These are phyloP conservation scores for Cerastoderma edule DNA, from an alignment of 2,888 invertebrate genomes.

Conservation along the genomic window DNA sequence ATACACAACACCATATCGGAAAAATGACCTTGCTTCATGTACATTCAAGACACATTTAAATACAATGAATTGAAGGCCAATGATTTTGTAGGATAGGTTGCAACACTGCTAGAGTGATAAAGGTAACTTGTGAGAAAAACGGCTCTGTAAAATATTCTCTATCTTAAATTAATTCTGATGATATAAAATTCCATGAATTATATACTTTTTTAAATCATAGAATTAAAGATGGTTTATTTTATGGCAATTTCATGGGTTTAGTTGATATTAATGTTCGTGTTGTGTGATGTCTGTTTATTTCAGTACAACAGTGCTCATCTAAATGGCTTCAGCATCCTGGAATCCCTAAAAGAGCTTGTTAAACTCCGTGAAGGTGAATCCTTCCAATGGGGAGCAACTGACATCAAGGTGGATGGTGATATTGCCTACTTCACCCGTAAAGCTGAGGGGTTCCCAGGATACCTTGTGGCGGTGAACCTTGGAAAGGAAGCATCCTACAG, in stretches of 20 bases:
- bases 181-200: background rate
- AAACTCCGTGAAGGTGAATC: conserved; percentile 76
- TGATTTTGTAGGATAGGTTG: too few species aligned
- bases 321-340: conserved; percentile 61
- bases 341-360: conserved; percentile 70
- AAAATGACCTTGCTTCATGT: too few species aligned
- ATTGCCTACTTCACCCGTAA: conserved; percentile 77
- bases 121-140: too few species aligned
- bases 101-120: too few species aligned
- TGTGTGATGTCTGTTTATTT: conserved; percentile 38
- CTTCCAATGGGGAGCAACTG: conserved; percentile 78
- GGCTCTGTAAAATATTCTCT: too few species aligned
- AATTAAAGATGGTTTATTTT: background rate
- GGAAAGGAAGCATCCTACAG: conserved; percentile 64
- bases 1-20: too few species aligned
- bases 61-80: too few species aligned
- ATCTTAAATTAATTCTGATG: too few species aligned
- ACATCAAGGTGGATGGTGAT: conserved; percentile 52
- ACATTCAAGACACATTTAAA: too few species aligned
- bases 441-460: conserved; percentile 79
- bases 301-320: conserved; percentile 75
- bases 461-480: conserved; percentile 79
- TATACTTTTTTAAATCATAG: background rate
- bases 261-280: too few species aligned
- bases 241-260: background rate